Evolutionary conservation across 37 sponge, comb jelly and placozoan genomes (phyloP), one percentile per base, ranked within the genome.

Genomic region (Bolinopsis microptera): DNA sequence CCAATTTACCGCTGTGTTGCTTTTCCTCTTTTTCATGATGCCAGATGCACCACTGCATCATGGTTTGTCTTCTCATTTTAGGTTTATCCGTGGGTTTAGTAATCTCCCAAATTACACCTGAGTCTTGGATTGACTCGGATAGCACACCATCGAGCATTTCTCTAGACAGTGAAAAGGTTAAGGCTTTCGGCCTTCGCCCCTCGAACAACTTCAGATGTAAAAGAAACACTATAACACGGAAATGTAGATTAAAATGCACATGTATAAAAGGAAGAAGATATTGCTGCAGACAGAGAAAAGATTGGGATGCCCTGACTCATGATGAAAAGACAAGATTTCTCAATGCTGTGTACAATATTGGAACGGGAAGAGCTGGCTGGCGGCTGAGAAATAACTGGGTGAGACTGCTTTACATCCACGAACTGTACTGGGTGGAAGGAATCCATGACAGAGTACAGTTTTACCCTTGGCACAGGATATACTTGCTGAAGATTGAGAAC

Each of bases 391-490:
- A 86, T 27, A 2, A 38, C 38, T 86, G n/a, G 2, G 27, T 24
- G 26, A 24, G 35, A 27, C 90, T 86, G 48, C 90, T 86, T 3
- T 36, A 34, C 31, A 38, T 86, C 13, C 90, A 86, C 61, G 90
- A 86, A 38, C 90, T 0, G 24, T 34, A 40, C n/a, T 86, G 90
- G 90, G 3, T 24, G 36, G 39, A 40, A 3, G 61, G 9, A 0
- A 86, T 86, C 2, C 90, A 86, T 27, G 1, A 38, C 2, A 86
- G 35, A 38, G 30, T 0, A 40, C 26, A 86, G 61, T 86, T 86
- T 38, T 86, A 39, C n/a, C 90, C 90, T 1, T 86, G 90, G 90
- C 90, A 86, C 26, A 39, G 90, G 39, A 41, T 41, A 9, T 86
- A 86, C 61, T 5, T 86, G 90, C 61, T 86, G 61, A 39, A 40